These are phyloP conservation scores for Chondrilla cf. caribensis DNA, from an alignment of 37 sponge, comb jelly and placozoan species.

Conservation along the genomic window DNA sequence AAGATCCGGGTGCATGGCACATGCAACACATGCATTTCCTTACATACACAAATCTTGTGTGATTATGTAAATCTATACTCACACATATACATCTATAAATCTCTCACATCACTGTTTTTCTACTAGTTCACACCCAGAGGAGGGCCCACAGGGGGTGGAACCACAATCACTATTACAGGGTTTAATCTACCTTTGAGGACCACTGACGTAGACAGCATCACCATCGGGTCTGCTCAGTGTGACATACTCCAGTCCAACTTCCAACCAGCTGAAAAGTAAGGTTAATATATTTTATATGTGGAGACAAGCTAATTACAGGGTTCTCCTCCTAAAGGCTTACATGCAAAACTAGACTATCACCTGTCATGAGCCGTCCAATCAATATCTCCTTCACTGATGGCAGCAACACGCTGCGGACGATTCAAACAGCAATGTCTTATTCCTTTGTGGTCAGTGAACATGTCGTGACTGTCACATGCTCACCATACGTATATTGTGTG, in stretches of 20 bases:
- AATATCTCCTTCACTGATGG: not conserved
- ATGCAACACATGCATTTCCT: not conserved
- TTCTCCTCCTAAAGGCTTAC: not conserved
- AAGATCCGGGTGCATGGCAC: not conserved
- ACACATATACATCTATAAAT: not conserved
- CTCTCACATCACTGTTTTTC: no score
- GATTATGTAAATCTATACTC: not conserved
- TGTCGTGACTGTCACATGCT: not conserved
- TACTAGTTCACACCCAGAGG: not conserved
- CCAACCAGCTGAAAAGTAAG: no score
- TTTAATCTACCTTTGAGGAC: not conserved
- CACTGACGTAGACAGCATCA: not conserved
- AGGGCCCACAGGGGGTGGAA: constrained; percentile 14
- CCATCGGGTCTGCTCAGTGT: no score
- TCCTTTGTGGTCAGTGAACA: not conserved
- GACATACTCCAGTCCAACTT: no score
- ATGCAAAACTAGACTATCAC: not conserved
- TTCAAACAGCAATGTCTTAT: not conserved
- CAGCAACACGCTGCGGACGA: not conserved
- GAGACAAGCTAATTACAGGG: not conserved
- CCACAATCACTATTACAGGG: constrained; percentile 18
- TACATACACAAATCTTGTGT: not conserved
- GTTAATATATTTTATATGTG: not conserved
- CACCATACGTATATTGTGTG: not conserved
- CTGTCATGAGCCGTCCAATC: not conserved